Evolutionary conservation across 2,888 invertebrate genomes (phyloP).

Genomic region (Pandemis cinnamomeana): DNA sequence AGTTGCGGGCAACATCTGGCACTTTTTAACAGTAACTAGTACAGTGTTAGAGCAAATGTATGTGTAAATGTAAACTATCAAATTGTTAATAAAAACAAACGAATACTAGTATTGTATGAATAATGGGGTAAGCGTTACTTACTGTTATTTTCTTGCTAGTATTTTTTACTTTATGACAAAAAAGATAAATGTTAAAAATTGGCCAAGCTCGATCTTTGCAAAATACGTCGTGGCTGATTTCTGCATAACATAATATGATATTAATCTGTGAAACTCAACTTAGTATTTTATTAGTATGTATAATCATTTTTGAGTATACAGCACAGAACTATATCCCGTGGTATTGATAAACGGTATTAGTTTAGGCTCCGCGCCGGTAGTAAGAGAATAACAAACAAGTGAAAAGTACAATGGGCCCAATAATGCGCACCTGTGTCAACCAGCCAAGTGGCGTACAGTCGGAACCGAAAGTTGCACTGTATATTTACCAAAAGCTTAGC

Average conservation of each 20-base stretch:
- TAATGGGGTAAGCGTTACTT: too few relatives aligned
- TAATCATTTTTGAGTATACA: neutral
- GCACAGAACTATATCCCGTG: neutral
- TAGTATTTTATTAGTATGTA: neutral
- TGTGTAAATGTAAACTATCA: too few relatives aligned
- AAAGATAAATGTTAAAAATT: neutral
- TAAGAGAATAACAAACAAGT: conserved; percentile 14
- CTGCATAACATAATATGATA: too few relatives aligned
- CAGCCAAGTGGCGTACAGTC: conserved; percentile 48
- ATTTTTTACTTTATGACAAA: neutral
- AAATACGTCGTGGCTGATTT: neutral
- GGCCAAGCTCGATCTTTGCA: neutral
- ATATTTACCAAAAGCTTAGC: neutral
- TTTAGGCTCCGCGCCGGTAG: neutral
- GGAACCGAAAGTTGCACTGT: neutral
- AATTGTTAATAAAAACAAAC: too few relatives aligned
- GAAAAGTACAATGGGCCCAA: conserved; percentile 40
- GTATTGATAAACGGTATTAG: neutral
- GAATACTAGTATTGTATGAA: too few relatives aligned
- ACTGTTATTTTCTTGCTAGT: neutral
- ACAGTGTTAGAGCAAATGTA: too few relatives aligned
- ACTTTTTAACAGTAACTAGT: too few relatives aligned
- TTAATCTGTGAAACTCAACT: too few relatives aligned
- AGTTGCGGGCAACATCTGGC: too few relatives aligned
- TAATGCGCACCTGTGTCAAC: conserved; percentile 60